Evolutionary conservation across 2,888 invertebrate species (phyloP), one percentile per base, ranked within the genome.

Genomic region (Drosophila silvestris): DNA sequence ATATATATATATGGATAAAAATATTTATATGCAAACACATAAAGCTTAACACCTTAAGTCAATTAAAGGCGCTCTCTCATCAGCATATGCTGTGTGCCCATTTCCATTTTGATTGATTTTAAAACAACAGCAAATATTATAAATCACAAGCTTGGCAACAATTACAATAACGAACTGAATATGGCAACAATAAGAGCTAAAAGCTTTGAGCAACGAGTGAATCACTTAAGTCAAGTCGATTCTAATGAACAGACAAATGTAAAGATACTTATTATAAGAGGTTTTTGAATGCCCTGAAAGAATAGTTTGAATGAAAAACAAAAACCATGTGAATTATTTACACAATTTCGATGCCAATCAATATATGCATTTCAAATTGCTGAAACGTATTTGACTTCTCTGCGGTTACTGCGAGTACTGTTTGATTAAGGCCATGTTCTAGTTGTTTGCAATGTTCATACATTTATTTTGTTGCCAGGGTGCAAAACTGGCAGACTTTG

Each of bases 11-110:
- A 57, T 61, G 33, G 50, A 52, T 41, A 56, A 28, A 26, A 66
- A 67, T 51, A 66, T 68, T 64, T 57, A 56, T 39, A 30, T 28
- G 28, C 30, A 28, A 47, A 47, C 9, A 26, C 26, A 16, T 9
- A 47, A 7, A 26, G 26, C 47, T 47, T 5, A 58, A 58, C 70
- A 77, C 80, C 84, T 79, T 74, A 80, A 84, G 84, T 86, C 89
- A 85, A 85, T 85, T 89, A 85, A 77, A 69, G 82, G 65, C 82
- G 75, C 60, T 61, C 73, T 71, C 76, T 66, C 69, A 85, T 62
- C 78, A 74, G 22, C 54, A 67, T 75, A 72, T 76, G 71, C 79
- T 60, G 44, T 65, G 12, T 65, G 61, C 10, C 30, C 9, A 62
- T 44, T 50, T 50, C 44, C 41, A 19, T 47, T 69, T 70, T 84